Conservation (phyloP, 2,113 vertebrate species). For the Paedocypris sp. region DNA sequence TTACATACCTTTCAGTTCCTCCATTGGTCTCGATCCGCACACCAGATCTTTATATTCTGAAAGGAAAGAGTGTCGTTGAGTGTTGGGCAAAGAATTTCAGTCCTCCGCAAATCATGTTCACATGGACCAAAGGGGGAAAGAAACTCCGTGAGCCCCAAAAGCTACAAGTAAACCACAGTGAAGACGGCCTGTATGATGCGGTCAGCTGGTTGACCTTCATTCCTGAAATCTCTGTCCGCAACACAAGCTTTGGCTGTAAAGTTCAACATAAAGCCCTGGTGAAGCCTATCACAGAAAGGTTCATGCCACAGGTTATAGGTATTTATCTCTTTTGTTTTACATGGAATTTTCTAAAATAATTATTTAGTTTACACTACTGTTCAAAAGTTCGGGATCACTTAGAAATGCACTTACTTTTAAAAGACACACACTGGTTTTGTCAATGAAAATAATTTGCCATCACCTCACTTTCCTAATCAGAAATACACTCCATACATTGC, state of each 20-base stretch:
- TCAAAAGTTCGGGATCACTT: no score
- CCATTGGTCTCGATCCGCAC: constrained; percentile 47
- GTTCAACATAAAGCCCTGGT: constrained; percentile 47
- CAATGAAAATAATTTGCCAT: no score
- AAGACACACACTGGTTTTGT: no score
- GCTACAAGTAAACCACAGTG: constrained; percentile 32
- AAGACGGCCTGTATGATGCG: constrained; percentile 47
- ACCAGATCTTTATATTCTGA: constrained; percentile 47
- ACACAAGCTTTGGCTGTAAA: constrained; percentile 52
- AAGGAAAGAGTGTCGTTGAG: constrained; percentile 38
- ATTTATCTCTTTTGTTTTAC: no score
- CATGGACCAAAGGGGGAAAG: constrained; percentile 51
- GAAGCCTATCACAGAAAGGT: constrained; percentile 33
- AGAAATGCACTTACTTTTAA: no score
- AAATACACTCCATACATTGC: no score
- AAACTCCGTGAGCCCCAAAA: constrained; percentile 27
- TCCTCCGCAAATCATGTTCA: constrained; percentile 55
- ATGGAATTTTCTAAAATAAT: no score
- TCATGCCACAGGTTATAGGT: constrained; percentile 53
- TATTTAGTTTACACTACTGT: no score
- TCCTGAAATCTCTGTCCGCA: constrained; percentile 49
- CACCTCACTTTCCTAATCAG: no score
- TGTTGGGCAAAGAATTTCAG: constrained; percentile 53
- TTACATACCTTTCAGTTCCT: constrained; percentile 24
- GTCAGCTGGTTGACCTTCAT: constrained; percentile 45